phyloP scores from a whole-genome alignment of 2,113 vertebrate genomes.

The Hyperopisus bebe region DNA sequence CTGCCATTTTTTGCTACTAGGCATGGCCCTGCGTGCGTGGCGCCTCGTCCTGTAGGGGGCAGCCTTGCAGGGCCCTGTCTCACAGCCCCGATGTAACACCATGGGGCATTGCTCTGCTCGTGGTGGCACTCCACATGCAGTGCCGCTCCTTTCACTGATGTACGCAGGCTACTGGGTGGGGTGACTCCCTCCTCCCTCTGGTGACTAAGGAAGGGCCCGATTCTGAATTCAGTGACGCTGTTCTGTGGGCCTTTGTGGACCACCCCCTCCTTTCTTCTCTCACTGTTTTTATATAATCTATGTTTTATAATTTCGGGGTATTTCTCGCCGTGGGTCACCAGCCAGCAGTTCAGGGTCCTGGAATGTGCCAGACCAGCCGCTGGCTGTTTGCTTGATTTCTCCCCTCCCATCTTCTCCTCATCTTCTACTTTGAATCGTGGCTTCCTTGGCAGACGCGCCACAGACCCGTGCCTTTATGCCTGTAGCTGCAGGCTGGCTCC shows the following conservation, averaged over 20 bases:
- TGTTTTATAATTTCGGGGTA: too few relatives aligned
- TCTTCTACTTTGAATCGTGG: not conserved
- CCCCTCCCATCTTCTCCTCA: not conserved
- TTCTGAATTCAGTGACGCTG: not conserved
- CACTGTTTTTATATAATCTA: not conserved
- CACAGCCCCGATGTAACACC: not conserved
- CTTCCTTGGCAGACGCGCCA: not conserved
- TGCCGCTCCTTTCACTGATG: not conserved
- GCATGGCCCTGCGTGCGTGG: not conserved
- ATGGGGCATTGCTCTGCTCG: not conserved
- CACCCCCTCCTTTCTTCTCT: not conserved
- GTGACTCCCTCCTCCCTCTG: not conserved
- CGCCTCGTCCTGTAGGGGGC: not conserved
- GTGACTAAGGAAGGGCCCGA: not conserved
- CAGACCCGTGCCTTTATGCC: not conserved
- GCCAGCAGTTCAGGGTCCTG: not conserved
- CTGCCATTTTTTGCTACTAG: not conserved
- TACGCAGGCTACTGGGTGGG: not conserved
- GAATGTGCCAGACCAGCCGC: not conserved
- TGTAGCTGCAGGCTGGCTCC: not conserved
- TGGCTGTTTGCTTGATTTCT: not conserved
- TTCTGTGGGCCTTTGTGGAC: not conserved
- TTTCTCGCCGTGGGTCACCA: not conserved
- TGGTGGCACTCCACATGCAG: not conserved
- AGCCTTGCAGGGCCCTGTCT: not conserved